phyloP scores from a whole-genome alignment of 2,888 invertebrate genomes.

The Pasiphila rectangulata region DNA sequence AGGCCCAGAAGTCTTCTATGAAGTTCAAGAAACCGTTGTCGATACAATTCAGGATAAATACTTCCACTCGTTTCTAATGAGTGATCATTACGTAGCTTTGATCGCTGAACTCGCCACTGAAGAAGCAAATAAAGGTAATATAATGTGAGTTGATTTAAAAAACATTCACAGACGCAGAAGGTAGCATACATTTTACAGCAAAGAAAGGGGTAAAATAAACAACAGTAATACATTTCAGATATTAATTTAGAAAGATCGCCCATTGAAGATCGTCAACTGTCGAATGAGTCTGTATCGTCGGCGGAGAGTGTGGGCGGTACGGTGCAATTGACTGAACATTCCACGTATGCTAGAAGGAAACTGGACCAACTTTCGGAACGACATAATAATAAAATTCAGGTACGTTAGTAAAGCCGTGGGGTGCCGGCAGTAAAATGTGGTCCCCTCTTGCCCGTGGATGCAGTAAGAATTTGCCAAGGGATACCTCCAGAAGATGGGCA shows the following conservation, averaged over 20 bases:
- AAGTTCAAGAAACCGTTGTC: constrained; percentile 90
- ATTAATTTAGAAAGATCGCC: constrained; percentile 69
- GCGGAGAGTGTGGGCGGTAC: constrained; percentile 69
- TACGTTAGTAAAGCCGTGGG: no score
- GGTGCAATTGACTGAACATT: constrained; percentile 89
- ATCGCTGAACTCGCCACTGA: constrained; percentile 84
- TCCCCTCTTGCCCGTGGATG: no score
- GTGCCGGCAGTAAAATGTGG: no score
- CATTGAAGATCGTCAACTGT: constrained; percentile 79
- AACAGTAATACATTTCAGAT: constrained; percentile 48
- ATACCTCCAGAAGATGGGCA: no score
- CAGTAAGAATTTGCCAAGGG: no score
- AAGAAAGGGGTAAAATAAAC: no score
- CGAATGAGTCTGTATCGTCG: constrained; percentile 77
- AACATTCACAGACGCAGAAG: no score
- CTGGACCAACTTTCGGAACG: constrained; percentile 91
- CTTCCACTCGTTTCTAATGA: constrained; percentile 93
- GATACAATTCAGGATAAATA: constrained; percentile 92
- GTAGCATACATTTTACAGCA: no score
- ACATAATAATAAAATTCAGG: constrained; percentile 90
- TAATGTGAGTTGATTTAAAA: not conserved
- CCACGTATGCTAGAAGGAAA: constrained; percentile 89
- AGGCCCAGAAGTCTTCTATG: constrained; percentile 93
- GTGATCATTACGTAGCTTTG: constrained; percentile 90
- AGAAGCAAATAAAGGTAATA: constrained; percentile 73